phyloP scores from a whole-genome alignment of 2,797 vertebrate species.

The Sebastes reedi region DNA sequence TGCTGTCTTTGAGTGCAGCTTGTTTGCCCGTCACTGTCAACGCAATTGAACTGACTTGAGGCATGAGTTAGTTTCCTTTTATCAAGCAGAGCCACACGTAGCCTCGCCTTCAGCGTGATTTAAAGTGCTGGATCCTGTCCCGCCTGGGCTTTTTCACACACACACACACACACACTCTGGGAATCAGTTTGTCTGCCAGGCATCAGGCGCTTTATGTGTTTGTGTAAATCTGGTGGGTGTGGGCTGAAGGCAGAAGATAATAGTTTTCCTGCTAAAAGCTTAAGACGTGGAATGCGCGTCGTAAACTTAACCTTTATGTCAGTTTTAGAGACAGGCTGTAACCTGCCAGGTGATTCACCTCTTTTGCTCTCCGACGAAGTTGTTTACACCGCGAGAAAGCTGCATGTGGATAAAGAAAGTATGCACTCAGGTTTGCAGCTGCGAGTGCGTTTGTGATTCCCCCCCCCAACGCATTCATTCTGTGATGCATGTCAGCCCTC shows the following conservation, averaged over 20 bases:
- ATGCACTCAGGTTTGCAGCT: conserved; percentile 11
- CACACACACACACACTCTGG: not conserved
- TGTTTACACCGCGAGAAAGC: conserved; percentile 28
- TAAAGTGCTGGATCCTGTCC: conserved; percentile 7
- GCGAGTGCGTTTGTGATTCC: not conserved
- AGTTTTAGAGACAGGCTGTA: conserved; percentile 49
- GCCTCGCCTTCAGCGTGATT: conserved; percentile 13
- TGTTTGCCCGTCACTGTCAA: conserved; percentile 46
- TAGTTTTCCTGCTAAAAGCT: conserved; percentile 32
- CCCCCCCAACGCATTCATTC: conserved; percentile 5
- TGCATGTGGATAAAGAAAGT: not conserved
- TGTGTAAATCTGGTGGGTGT: conserved; percentile 27
- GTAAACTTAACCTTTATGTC: conserved; percentile 23
- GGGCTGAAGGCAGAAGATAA: conserved; percentile 35
- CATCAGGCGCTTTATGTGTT: conserved; percentile 23
- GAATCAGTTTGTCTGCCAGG: conserved; percentile 8
- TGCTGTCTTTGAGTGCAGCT: conserved; percentile 33
- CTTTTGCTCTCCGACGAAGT: conserved; percentile 15
- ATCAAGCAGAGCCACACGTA: conserved; percentile 13
- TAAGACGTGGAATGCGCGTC: conserved; percentile 51
- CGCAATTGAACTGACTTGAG: conserved; percentile 27
- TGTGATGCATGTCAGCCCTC: conserved; percentile 14
- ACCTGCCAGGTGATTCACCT: conserved; percentile 65
- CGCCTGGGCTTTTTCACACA: not conserved
- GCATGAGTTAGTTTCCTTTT: conserved; percentile 14